Percentiles rank a stretch among this genome's conserved stretches.
Conservation (phyloP, 2,797 vertebrate genomes). For the Pteronotus mesoamericanus region DNA sequence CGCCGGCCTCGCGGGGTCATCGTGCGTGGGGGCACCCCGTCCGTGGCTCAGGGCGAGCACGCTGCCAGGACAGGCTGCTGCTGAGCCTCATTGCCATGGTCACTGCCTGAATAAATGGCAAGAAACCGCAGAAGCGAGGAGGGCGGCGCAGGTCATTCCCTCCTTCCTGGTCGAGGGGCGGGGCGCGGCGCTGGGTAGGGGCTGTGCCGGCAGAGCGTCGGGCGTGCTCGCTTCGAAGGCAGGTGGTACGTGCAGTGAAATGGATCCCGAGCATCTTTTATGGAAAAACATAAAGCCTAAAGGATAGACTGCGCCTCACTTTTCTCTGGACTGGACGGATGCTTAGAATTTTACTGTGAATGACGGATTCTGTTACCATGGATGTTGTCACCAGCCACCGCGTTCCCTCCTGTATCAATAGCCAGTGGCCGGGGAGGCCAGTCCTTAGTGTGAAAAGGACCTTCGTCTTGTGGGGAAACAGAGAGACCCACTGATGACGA, state of each 20-base stretch:
- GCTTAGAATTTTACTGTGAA: neutral
- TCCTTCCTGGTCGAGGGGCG: too few relatives aligned
- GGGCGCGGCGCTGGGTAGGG: rapidly evolving
- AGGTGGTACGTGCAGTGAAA: rapidly evolving
- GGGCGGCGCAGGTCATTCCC: too few relatives aligned
- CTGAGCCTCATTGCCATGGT: rapidly evolving
- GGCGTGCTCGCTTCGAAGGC: neutral
- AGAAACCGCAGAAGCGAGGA: neutral
- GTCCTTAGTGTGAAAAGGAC: neutral
- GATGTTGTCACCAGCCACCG: neutral
- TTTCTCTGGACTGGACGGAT: neutral
- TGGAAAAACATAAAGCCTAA: neutral
- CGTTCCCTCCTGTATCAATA: too few relatives aligned
- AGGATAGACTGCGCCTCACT: neutral
- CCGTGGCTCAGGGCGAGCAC: too few relatives aligned
- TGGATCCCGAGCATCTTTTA: neutral
- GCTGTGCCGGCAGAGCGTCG: rapidly evolving
- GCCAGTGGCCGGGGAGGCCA: neutral
- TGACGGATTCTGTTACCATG: neutral
- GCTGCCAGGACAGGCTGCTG: neutral
- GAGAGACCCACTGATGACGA: neutral
- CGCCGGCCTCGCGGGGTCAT: too few relatives aligned
- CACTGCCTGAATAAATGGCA: too few relatives aligned
- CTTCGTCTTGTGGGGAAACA: neutral
- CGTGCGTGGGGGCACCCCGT: too few relatives aligned